phyloP scores from a whole-genome alignment of 2,888 invertebrate genomes.

The Tethea ocularis region DNA sequence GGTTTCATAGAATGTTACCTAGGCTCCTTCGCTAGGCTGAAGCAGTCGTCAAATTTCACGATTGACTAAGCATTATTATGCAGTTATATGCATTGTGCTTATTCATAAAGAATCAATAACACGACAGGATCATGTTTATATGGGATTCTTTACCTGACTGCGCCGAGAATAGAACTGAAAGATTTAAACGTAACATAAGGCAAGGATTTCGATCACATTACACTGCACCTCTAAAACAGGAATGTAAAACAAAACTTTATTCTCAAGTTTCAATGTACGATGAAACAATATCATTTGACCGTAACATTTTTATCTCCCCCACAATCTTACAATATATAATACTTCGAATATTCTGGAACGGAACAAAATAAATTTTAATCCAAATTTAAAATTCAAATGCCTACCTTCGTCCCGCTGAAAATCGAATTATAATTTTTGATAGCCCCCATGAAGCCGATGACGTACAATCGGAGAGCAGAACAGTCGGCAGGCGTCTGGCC shows the following conservation, averaged over 20 bases:
- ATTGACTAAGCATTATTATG: neutral
- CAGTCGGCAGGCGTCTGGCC: conserved; percentile 50
- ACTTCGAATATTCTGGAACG: neutral
- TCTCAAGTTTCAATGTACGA: neutral
- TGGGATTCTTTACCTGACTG: neutral
- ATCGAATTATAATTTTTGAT: conserved; percentile 41
- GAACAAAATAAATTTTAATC: conserved; percentile 5
- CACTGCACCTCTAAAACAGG: neutral
- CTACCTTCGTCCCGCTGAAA: conserved; percentile 15
- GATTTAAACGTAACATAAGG: neutral
- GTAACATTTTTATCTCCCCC: neutral
- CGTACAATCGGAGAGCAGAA: conserved; percentile 16
- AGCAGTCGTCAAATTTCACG: no score
- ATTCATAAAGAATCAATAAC: neutral
- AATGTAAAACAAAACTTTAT: neutral
- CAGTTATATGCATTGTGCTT: neutral
- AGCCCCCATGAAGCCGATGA: conserved; percentile 19
- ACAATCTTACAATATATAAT: neutral
- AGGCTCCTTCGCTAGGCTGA: no score
- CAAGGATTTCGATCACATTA: neutral
- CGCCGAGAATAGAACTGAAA: neutral
- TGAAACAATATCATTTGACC: neutral
- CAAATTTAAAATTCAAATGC: neutral
- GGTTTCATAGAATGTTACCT: no score
- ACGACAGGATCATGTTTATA: neutral